Percentiles rank a stretch among this genome's conserved stretches.
These are phyloP conservation scores for Sipha flava DNA, from an alignment of 1,140 invertebrate genomes.

Conservation along the genomic window DNA sequence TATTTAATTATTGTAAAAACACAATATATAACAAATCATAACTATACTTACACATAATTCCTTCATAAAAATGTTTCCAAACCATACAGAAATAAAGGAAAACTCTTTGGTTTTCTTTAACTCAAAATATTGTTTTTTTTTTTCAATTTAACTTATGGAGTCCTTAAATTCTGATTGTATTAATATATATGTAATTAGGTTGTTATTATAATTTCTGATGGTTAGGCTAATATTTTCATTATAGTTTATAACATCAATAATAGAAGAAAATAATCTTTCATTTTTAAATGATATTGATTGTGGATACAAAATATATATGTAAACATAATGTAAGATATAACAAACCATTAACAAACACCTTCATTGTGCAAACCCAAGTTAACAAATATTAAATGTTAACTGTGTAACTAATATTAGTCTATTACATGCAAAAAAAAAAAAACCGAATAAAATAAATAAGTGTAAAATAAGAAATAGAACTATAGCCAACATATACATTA, in stretches of 20 bases:
- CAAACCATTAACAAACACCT: background rate
- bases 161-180: too few species aligned
- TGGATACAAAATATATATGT: background rate
- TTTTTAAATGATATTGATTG: background rate
- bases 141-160: too few species aligned
- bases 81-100: too few species aligned
- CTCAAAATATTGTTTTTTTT: too few species aligned
- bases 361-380: background rate
- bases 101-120: too few species aligned
- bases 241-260: background rate
- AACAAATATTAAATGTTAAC: background rate
- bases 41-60: too few species aligned
- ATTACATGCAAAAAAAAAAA: background rate
- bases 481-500: conserved; percentile 21
- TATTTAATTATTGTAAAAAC: too few species aligned
- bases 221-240: background rate
- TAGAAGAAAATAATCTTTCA: background rate
- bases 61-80: too few species aligned
- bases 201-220: too few species aligned
- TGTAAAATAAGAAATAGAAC: conserved; percentile 19
- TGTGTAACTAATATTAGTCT: background rate
- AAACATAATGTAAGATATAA: background rate
- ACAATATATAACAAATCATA: too few species aligned
- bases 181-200: too few species aligned
- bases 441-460: conserved; percentile 18